Conservation (phyloP, 2,113 vertebrate genomes). For the Clupea harengus region DNA sequence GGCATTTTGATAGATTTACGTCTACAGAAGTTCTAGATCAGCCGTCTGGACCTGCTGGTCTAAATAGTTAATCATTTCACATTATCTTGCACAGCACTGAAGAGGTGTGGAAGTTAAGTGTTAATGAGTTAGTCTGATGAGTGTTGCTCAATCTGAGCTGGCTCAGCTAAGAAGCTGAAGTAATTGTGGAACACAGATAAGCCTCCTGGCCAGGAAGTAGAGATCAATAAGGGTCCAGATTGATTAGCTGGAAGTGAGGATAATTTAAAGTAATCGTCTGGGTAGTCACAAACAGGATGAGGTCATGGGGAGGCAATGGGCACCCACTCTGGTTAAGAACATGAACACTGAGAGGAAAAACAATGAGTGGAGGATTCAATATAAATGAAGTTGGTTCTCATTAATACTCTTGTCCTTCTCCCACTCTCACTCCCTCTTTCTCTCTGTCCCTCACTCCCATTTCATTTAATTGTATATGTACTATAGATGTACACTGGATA, state of each 20-base stretch:
- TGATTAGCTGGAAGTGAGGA: constrained; percentile 69
- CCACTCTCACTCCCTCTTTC: background rate
- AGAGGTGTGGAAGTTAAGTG: background rate
- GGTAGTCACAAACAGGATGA: constrained; percentile 44
- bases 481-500: background rate
- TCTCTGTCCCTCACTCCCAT: background rate
- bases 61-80: background rate
- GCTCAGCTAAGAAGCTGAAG: constrained; percentile 31
- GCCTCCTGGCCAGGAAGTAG: constrained; percentile 50
- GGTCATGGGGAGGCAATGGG: constrained; percentile 46
- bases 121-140: constrained; percentile 53
- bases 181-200: constrained; percentile 59
- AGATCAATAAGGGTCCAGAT: constrained; percentile 68
- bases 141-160: constrained; percentile 45
- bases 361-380: background rate
- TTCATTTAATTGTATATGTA: background rate
- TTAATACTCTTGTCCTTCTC: background rate
- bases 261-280: constrained; percentile 71
- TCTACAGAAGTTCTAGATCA: background rate
- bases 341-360: background rate
- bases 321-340: background rate
- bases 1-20: background rate
- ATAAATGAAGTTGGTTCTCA: background rate
- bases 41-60: background rate
- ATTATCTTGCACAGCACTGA: background rate